Base-by-base conservation (phyloP, 2,113 vertebrate species). In the Sceloporus undulatus region DNA sequence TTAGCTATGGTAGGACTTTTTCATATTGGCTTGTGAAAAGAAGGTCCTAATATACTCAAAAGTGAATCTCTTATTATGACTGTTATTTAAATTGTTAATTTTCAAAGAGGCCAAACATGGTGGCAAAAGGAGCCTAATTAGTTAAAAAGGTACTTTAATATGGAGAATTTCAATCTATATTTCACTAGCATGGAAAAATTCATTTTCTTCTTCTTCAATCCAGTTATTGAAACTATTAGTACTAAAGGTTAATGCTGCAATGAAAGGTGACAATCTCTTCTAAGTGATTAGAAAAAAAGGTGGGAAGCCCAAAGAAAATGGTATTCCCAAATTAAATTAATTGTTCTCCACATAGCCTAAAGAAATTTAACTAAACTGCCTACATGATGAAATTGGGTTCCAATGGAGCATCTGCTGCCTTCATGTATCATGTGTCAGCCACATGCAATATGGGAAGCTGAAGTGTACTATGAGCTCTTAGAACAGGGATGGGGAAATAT, bases 251-350 rank as follows among this genome's bases (percentile, higher is more conserved):
- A 96, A 92, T 88, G 74, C 87, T 86, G 76, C 92, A 96, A 95
- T 94, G 90, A 95, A 92, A 94, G 94, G 95, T 93, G 89, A 94
- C 94, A 94, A 85, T 94, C 92, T 91, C 93, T 88, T 90, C 88
- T 88, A 87, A 94, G 79, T 4, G 56, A 94, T 91, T 95, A 87
- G 90, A 89, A 91, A 91, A 18, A 62, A 62, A 18, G 59, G 3
- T 1, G 59, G 59, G 59, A 76, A 4, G 71, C 34, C 82, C 88
- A 89, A 85, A 78, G 79, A 94, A 54, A 23, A 25, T 68, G 25
- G 29, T 27, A 88, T 87, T 89, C 90, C 87, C 85, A 87, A 90
- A 89, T 91, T 92, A 65, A 95, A 90, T 91, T 84, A 79, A 90
- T 91, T 85, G 75, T 84, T 65, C 42, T 91, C 38, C 82, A 79